Percentiles rank a stretch among this genome's conserved stretches.
phyloP scores from a whole-genome alignment of 2,113 vertebrate species.

The Emydocephalus ijimae region DNA sequence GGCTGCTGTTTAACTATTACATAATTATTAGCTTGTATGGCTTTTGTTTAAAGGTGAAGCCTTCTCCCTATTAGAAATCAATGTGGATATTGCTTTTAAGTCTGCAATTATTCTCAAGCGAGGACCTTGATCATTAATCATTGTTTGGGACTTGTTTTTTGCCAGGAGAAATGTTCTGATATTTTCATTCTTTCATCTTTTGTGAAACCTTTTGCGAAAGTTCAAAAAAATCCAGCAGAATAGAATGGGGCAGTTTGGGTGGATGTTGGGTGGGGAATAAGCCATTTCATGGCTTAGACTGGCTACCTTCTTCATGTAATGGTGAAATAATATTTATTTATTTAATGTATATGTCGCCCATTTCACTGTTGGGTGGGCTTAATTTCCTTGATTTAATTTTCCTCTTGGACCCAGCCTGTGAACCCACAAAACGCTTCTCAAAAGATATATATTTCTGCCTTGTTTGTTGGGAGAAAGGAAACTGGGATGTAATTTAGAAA shows the following conservation, averaged over 20 bases:
- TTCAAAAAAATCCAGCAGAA: background rate
- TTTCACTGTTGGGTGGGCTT: too few species aligned
- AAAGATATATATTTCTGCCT: background rate
- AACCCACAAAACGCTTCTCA: background rate
- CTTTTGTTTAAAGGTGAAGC: constrained; percentile 46
- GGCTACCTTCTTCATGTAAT: background rate
- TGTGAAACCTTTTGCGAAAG: too few species aligned
- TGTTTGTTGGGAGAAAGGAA: background rate
- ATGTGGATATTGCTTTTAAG: constrained; percentile 15
- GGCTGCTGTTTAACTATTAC: constrained; percentile 14
- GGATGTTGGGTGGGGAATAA: too few species aligned
- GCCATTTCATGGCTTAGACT: too few species aligned
- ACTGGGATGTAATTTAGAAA: background rate
- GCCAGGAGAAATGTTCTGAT: background rate
- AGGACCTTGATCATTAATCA: background rate
- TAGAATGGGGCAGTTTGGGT: background rate
- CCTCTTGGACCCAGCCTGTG: background rate
- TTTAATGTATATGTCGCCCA: too few species aligned
- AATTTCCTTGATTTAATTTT: background rate
- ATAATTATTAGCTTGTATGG: background rate
- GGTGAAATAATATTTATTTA: background rate
- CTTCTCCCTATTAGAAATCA: constrained; percentile 14
- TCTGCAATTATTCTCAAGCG: background rate
- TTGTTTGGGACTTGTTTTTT: background rate
- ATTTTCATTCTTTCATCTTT: background rate